These are phyloP conservation scores for Argya squamiceps DNA, from an alignment of 2,797 vertebrate species.

Conservation along the genomic window DNA sequence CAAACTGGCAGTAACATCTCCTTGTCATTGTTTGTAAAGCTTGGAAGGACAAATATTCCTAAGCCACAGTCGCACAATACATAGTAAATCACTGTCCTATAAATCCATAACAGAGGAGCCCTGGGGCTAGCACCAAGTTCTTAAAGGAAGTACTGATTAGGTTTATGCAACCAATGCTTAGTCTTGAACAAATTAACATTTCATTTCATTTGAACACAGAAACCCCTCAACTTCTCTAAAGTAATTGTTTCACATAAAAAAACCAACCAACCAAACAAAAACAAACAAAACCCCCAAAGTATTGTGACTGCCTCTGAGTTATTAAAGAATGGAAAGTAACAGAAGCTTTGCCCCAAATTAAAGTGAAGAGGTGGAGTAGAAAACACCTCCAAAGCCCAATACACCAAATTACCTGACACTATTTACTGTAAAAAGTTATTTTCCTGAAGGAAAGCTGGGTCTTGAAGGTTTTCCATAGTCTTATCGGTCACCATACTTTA, in stretches of 20 bases:
- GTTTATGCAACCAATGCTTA: neutral
- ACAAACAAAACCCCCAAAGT: neutral
- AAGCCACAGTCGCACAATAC: neutral
- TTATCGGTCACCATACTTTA: neutral
- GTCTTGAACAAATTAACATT: neutral
- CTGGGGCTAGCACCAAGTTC: neutral
- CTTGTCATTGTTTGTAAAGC: neutral
- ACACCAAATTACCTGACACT: neutral
- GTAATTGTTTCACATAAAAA: neutral
- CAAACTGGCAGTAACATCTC: neutral
- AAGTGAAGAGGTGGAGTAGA: neutral
- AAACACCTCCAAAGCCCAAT: neutral
- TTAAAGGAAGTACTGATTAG: neutral
- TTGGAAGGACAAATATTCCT: neutral
- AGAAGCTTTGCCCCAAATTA: neutral
- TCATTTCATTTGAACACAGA: neutral
- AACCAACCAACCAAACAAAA: neutral
- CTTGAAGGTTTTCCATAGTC: neutral
- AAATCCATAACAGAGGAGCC: neutral
- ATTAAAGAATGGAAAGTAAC: neutral
- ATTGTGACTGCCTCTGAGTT: neutral
- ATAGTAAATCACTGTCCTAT: neutral
- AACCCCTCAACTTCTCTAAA: rapidly evolving
- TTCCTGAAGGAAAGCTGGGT: neutral
- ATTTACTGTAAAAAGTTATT: neutral